Evolutionary conservation across 2,113 vertebrate species (phyloP).

Genomic region (Mus spicilegus): DNA sequence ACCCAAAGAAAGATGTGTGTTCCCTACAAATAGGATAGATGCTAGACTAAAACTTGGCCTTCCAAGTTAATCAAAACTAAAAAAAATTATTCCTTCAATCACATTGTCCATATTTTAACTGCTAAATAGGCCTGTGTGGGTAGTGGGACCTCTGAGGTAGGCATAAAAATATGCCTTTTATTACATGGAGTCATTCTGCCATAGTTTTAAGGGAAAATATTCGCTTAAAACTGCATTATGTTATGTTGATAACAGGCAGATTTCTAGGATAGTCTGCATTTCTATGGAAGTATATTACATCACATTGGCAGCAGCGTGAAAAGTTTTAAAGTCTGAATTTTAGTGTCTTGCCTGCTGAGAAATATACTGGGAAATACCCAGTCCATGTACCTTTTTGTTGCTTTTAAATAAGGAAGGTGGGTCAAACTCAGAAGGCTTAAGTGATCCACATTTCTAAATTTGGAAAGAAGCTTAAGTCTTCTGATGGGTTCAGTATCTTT

Average conservation of each 20-base stretch:
- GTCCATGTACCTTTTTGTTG: not conserved
- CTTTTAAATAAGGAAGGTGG: not conserved
- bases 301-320: not conserved
- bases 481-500: not conserved
- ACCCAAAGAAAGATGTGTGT: not conserved
- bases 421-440: not conserved
- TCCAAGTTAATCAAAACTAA: constrained; percentile 30
- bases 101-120: not conserved
- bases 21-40: not conserved
- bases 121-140: not conserved
- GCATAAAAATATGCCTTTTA: not conserved
- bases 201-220: not conserved
- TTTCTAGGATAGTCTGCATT: constrained; percentile 38
- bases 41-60: not conserved
- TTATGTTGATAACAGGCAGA: constrained; percentile 6
- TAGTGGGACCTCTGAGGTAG: not conserved
- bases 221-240: not conserved
- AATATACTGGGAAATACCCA: not conserved
- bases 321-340: constrained; percentile 56
- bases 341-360: not conserved
- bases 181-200: not conserved
- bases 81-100: not conserved
- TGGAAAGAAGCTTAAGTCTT: not conserved
- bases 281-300: not conserved
- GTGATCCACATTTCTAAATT: not conserved